phyloP scores from a whole-genome alignment of 53 echinoderm and acorn worm species.

The Apostichopus leukothele region DNA sequence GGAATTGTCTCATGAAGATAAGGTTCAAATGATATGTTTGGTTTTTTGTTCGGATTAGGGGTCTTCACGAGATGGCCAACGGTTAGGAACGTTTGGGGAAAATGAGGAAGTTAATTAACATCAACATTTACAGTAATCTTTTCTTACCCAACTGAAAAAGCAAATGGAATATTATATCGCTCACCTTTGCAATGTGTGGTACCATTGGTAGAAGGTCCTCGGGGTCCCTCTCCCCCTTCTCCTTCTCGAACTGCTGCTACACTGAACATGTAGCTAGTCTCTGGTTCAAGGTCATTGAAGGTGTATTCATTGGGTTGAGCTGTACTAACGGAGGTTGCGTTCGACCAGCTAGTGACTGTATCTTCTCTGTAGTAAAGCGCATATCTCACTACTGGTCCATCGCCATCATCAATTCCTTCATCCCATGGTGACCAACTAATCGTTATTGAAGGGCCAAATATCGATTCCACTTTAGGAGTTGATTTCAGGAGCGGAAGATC shows the following conservation, averaged over 20 bases:
- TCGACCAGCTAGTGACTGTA: neutral
- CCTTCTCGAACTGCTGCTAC: slow-evolving; percentile 22
- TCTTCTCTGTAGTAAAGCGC: neutral
- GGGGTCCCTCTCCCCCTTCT: neutral
- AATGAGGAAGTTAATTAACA: no score
- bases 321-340: neutral
- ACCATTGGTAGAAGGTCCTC: neutral
- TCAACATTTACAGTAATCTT: no score
- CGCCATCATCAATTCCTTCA: neutral
- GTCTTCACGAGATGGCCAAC: no score
- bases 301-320: neutral
- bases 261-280: neutral
- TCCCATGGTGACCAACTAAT: neutral
- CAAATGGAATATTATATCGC: neutral
- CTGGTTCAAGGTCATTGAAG: neutral
- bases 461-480: neutral
- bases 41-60: no score
- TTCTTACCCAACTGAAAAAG: no score
- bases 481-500: neutral
- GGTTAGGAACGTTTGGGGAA: no score
- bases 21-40: no score
- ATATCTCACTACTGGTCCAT: slow-evolving; percentile 22
- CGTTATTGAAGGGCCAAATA: neutral
- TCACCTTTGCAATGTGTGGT: slow-evolving; percentile 11
- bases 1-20: no score